Conservation (phyloP, 2,888 invertebrate species). For the Sphaerophoria taeniata region DNA sequence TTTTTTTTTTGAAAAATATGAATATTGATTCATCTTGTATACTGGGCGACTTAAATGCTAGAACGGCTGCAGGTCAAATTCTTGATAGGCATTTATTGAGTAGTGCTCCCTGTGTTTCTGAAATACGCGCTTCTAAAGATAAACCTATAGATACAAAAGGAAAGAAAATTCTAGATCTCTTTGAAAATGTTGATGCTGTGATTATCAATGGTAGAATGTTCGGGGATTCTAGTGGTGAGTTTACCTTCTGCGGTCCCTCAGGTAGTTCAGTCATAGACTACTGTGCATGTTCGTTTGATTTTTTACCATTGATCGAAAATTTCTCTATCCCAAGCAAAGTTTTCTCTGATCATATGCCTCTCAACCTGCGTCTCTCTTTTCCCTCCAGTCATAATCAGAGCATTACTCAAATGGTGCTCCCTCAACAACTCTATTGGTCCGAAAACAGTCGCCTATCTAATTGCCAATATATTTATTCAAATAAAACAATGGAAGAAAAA, state of each 20-base stretch:
- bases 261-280: constrained; percentile 2
- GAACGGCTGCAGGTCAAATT: no score
- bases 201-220: constrained; percentile 5
- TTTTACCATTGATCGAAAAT: constrained; percentile 1
- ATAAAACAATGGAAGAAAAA: background rate
- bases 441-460: background rate
- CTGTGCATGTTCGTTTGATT: background rate
- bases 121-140: constrained; percentile 5
- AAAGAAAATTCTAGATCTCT: constrained; percentile 3
- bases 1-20: no score
- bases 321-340: background rate
- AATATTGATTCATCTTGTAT: no score
- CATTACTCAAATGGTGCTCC: background rate
- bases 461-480: background rate
- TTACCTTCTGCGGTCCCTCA: constrained; percentile 5
- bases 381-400: background rate
- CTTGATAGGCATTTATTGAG: no score
- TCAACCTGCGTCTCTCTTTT: background rate
- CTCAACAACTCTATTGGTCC: background rate
- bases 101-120: background rate
- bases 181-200: constrained; percentile 16
- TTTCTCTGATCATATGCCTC: constrained; percentile 6
- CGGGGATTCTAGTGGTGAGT: background rate
- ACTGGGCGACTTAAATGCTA: no score
- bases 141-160: constrained; percentile 1